Percentiles rank a stretch among this genome's conserved stretches.
Conservation (phyloP, 2,888 invertebrate species). For the Globia sparganii region DNA sequence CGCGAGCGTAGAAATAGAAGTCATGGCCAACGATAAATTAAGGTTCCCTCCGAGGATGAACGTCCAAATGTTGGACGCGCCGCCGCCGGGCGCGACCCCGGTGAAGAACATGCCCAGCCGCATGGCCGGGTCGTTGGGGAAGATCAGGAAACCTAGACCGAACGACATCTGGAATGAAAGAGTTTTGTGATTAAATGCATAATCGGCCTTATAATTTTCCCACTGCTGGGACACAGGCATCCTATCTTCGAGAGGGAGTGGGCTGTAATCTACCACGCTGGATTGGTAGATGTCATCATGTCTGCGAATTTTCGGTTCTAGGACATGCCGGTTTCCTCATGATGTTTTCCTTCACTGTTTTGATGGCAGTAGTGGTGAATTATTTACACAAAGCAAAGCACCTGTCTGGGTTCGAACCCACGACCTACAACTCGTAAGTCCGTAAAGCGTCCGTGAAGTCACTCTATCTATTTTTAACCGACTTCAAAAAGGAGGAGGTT, state of each 20-base stretch:
- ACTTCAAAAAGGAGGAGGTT: too few species aligned
- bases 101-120: constrained; percentile 97
- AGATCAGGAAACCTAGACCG: constrained; percentile 92
- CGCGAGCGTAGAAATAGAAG: constrained; percentile 96
- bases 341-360: neutral
- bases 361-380: neutral
- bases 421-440: too few species aligned
- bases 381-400: neutral
- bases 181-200: neutral
- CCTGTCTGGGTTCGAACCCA: too few species aligned
- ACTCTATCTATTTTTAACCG: too few species aligned
- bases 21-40: constrained; percentile 98
- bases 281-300: neutral
- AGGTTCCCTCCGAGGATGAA: constrained; percentile 97
- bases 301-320: neutral
- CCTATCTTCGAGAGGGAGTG: neutral
- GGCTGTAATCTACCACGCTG: too few species aligned
- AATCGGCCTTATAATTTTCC: neutral
- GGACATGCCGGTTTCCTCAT: neutral
- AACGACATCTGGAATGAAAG: constrained; percentile 92
- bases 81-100: constrained; percentile 97
- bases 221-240: neutral
- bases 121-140: constrained; percentile 91
- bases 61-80: constrained; percentile 99
- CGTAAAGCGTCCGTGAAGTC: too few species aligned